phyloP scores from a whole-genome alignment of 1,140 invertebrate genomes.

The Drosophila subobscura region DNA sequence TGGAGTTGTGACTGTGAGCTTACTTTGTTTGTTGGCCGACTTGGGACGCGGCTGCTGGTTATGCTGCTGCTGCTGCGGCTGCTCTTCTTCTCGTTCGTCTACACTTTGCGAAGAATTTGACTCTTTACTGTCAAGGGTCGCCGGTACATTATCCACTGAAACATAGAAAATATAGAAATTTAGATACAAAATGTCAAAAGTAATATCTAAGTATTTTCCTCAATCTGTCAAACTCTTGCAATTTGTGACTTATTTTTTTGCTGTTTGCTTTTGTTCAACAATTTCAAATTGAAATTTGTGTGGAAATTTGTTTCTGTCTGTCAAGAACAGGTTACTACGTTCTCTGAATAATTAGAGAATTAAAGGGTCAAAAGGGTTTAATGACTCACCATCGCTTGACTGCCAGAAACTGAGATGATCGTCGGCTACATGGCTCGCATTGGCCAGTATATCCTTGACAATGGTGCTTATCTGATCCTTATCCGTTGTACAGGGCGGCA shows the following conservation, averaged over 20 bases:
- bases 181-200: too few species aligned
- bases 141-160: conserved; percentile 65
- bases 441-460: conserved; percentile 67
- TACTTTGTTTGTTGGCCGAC: conserved; percentile 72
- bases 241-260: background rate
- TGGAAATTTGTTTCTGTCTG: too few species aligned
- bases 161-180: background rate
- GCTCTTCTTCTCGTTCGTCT: conserved; percentile 32
- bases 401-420: conserved; percentile 69
- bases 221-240: too few species aligned
- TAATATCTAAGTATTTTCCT: too few species aligned
- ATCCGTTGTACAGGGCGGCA: conserved; percentile 26
- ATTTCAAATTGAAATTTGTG: background rate
- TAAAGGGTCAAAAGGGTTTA: too few species aligned
- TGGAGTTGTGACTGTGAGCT: background rate
- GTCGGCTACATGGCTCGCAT: conserved; percentile 53
- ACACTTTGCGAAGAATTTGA: conserved; percentile 20
- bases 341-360: conserved; percentile 1
- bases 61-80: conserved; percentile 1
- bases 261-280: too few species aligned
- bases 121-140: conserved; percentile 29
- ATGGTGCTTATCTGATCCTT: conserved; percentile 72
- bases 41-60: conserved; percentile 54
- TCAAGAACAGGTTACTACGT: background rate
- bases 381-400: conserved; percentile 58